phyloP scores from a whole-genome alignment of 2,113 vertebrate species.

The Onychorhynchus coronatus region DNA sequence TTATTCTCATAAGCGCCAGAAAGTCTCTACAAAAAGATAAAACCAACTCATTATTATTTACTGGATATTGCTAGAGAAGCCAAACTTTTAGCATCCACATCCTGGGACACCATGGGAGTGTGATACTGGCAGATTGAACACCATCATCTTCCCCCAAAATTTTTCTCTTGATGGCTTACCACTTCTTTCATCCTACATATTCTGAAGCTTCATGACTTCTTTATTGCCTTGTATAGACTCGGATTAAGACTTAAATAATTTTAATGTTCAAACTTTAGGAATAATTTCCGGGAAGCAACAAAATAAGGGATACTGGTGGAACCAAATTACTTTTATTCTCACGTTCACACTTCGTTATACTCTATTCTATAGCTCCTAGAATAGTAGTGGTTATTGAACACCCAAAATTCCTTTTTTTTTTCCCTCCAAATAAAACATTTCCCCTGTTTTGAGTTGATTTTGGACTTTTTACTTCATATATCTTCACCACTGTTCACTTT shows the following conservation, averaged over 20 bases:
- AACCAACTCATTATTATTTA: background rate
- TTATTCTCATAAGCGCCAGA: background rate
- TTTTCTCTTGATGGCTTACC: background rate
- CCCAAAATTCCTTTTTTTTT: background rate
- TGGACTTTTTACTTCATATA: background rate
- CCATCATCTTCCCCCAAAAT: background rate
- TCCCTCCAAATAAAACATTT: background rate
- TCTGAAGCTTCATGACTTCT: background rate
- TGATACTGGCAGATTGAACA: background rate
- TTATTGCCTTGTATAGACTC: background rate
- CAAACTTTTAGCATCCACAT: background rate
- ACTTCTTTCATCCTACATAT: background rate
- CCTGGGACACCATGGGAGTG: rapidly evolving
- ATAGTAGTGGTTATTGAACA: background rate
- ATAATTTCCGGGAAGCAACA: background rate
- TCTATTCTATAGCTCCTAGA: background rate
- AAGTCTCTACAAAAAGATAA: background rate
- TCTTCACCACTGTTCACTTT: background rate
- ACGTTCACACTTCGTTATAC: background rate
- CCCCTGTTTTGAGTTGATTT: background rate
- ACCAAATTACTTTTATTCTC: background rate
- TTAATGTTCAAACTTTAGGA: background rate
- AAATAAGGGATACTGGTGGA: background rate
- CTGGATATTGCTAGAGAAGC: background rate
- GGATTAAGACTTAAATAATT: background rate